A percentile compares a stretch with the other conserved stretches of the same genome.
phyloP scores from a whole-genome alignment of 2,888 invertebrate genomes.

The Cosmopolites sordidus region DNA sequence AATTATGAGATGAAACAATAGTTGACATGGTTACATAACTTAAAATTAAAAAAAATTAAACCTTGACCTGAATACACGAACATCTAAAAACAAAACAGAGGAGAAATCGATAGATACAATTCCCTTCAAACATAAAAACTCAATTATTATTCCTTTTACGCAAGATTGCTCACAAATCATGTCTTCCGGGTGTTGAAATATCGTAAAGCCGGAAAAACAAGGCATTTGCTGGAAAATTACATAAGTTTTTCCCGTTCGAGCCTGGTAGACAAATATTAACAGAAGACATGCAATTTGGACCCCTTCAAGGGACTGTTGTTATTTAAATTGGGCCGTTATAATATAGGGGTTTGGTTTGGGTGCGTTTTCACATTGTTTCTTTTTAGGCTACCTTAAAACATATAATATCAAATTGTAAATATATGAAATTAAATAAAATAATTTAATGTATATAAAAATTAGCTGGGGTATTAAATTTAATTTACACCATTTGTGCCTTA shows the following conservation, averaged over 20 bases:
- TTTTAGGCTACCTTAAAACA: too few relatives aligned
- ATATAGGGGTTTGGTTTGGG: neutral
- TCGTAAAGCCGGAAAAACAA: slow-evolving; percentile 18
- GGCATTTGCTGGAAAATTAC: slow-evolving; percentile 25
- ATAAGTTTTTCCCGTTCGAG: slow-evolving; percentile 14
- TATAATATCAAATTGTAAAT: too few relatives aligned
- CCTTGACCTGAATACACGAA: too few relatives aligned
- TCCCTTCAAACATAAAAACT: slow-evolving; percentile 1
- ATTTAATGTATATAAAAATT: too few relatives aligned
- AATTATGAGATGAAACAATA: too few relatives aligned
- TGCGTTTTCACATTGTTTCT: neutral
- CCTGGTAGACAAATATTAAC: slow-evolving; percentile 25
- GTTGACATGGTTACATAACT: too few relatives aligned
- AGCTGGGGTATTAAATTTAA: too few relatives aligned
- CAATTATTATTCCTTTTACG: slow-evolving; percentile 19
- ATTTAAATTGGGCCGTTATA: slow-evolving; percentile 23
- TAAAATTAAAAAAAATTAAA: too few relatives aligned
- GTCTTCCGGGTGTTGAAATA: slow-evolving; percentile 13
- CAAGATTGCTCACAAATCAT: slow-evolving; percentile 20
- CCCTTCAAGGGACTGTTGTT: slow-evolving; percentile 17
- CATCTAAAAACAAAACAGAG: too few relatives aligned
- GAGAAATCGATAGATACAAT: too few relatives aligned
- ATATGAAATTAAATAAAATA: too few relatives aligned
- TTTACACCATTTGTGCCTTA: too few relatives aligned
- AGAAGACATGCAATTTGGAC: slow-evolving; percentile 26